Evolutionary conservation across 1,140 invertebrate genomes (phyloP).

Genomic region (Scylla paramamosain): DNA sequence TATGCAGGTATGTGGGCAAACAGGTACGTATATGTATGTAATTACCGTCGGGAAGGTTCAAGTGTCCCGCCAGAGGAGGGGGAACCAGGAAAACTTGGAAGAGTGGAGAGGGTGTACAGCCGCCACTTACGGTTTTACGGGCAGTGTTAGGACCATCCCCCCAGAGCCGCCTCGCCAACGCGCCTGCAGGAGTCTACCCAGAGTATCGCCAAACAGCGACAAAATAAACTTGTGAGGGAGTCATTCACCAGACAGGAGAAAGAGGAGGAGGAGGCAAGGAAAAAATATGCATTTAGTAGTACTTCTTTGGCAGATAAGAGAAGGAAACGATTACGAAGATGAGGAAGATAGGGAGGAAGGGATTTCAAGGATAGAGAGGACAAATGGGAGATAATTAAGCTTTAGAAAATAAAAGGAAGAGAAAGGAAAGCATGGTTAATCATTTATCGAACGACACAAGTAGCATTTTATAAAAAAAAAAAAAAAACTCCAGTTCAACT

Average conservation of each 20-base stretch:
- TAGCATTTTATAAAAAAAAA: too few species aligned
- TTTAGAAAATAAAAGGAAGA: too few species aligned
- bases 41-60: neutral
- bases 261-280: neutral
- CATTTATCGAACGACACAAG: too few species aligned
- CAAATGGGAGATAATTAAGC: too few species aligned
- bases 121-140: conserved; percentile 9
- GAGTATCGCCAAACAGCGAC: neutral
- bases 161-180: neutral
- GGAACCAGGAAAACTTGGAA: neutral
- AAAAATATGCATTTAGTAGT: neutral
- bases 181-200: neutral
- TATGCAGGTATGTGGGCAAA: conserved; percentile 34
- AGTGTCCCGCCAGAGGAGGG: neutral
- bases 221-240: neutral
- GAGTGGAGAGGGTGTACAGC: conserved; percentile 9
- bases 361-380: too few species aligned
- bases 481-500: too few species aligned
- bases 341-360: too few species aligned
- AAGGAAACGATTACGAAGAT: too few species aligned
- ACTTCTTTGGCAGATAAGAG: too few species aligned
- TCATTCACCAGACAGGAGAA: neutral
- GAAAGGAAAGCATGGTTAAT: too few species aligned
- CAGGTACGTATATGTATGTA: conserved; percentile 48
- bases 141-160: neutral